These are phyloP conservation scores for Beroe ovata DNA, from an alignment of 37 sponge, comb jelly and placozoan genomes.

Conservation along the genomic window DNA sequence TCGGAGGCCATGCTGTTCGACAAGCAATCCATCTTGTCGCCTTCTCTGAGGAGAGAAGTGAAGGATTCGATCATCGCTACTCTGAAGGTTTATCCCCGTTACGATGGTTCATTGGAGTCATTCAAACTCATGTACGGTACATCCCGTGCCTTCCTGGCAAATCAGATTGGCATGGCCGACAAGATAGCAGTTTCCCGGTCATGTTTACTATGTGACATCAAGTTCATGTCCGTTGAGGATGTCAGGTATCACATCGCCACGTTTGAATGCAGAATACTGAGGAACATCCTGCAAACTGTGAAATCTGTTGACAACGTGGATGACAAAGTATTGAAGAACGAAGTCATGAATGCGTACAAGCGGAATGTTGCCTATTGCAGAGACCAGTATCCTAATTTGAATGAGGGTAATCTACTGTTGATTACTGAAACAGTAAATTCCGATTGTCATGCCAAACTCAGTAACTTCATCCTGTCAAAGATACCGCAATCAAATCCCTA, in stretches of 20 bases:
- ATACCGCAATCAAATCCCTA: slow-evolving; percentile 22
- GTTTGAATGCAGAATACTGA: slow-evolving; percentile 20
- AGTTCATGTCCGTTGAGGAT: neutral
- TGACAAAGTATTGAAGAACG: neutral
- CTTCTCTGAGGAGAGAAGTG: neutral
- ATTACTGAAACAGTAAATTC: neutral
- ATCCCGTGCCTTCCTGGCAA: slow-evolving; percentile 11
- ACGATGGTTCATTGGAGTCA: slow-evolving; percentile 32
- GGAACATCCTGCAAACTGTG: neutral
- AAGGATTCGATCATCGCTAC: slow-evolving; percentile 19
- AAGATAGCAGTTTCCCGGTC: slow-evolving; percentile 34
- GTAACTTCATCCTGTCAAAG: slow-evolving; percentile 42
- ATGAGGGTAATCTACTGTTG: slow-evolving; percentile 25
- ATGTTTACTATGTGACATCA: slow-evolving; percentile 61
- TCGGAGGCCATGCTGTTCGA: neutral
- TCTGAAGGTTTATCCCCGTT: slow-evolving; percentile 33
- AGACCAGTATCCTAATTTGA: slow-evolving; percentile 22
- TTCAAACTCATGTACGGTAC: slow-evolving; percentile 25
- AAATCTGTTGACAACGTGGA: slow-evolving; percentile 1
- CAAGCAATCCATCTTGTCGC: slow-evolving; percentile 15
- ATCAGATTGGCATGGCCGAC: slow-evolving; percentile 18
- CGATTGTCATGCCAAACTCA: slow-evolving; percentile 11
- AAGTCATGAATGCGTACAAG: slow-evolving; percentile 56
- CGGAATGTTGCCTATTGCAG: neutral
- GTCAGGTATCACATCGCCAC: slow-evolving; percentile 44